These are phyloP conservation scores for Poecile montanus DNA, from an alignment of 2,797 vertebrate species.

Conservation along the genomic window DNA sequence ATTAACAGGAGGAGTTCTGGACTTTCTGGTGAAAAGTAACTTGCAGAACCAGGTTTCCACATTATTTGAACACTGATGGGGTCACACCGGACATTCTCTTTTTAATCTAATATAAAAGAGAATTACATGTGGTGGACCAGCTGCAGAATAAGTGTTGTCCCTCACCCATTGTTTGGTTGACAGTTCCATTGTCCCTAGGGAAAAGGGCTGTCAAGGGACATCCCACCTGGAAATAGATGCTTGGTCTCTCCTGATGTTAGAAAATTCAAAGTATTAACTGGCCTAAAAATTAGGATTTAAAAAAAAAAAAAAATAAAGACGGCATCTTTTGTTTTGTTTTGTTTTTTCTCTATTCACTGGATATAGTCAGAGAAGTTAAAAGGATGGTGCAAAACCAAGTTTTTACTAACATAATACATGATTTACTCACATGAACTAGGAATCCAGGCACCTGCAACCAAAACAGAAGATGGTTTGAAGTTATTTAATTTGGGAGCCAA, in stretches of 20 bases:
- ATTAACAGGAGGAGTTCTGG: neutral
- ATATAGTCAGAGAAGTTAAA: neutral
- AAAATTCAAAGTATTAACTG: constrained; percentile 21
- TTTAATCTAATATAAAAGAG: constrained; percentile 18
- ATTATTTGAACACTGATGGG: neutral
- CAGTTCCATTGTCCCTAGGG: neutral
- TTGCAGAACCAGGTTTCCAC: neutral
- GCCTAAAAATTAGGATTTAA: neutral
- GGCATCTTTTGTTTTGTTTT: no score
- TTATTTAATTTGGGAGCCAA: neutral
- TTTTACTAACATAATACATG: neutral
- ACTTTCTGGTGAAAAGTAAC: neutral
- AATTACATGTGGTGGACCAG: neutral
- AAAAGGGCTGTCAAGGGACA: constrained; percentile 7
- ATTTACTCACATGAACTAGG: neutral
- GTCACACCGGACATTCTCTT: neutral
- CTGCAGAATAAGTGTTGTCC: neutral
- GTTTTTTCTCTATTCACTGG: neutral
- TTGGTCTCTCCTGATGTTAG: neutral
- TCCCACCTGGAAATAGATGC: neutral
- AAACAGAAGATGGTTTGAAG: neutral
- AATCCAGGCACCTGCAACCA: neutral
- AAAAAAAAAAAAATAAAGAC: neutral
- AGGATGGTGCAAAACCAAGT: neutral
- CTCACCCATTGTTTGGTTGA: neutral